Evolutionary conservation across 2,113 vertebrate genomes (phyloP), one percentile per base, ranked within the genome.

Genomic region (Syngnathoides biaculeatus): DNA sequence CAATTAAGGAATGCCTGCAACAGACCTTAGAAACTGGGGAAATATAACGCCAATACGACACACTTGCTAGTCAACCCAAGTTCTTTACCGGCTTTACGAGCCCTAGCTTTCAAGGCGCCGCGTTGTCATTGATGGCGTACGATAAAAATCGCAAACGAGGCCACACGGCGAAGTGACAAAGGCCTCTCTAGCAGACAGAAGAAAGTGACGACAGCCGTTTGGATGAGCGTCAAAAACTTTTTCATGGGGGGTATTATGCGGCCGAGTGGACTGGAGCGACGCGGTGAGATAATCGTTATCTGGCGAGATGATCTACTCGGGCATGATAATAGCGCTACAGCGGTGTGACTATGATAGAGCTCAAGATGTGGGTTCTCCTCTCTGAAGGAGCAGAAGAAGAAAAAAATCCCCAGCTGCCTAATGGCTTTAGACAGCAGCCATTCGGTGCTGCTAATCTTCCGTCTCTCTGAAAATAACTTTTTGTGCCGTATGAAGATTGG

Each of bases 401-500:
- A 80, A 82, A 79, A 78, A 88, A 83, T 79, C 71, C 84, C 69
- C 75, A 85, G 83, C 80, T 88, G 88, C 87, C 87, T 89, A 91
- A 92, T 90, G 90, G 87, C 82, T 91, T 89, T 82, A 91, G 90
- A 92, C 90, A 88, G 90, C 90, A 90, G 82, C 87, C 88, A 89
- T 87, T 92, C 87, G 87, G 86, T 82, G 79, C 80, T 82, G 88
- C 88, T 92, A 91, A 92, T 91, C 91, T 89, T 81, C 84, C 76
- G 84, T 85, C 86, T 88, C 86, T 92, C 84, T 87, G 87, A 89
- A 92, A 92, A 92, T 92, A 92, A 91, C 90, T 90, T 90, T 90
- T 86, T 86, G 89, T 87, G 86, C 91, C 87, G 86, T 91, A 88
- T 88, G 89, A 91, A 93, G 92, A 92, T 92, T 93, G 91, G 92